Evolutionary conservation across 2,888 invertebrate species (phyloP).

Genomic region (Epinotia demarniana): DNA sequence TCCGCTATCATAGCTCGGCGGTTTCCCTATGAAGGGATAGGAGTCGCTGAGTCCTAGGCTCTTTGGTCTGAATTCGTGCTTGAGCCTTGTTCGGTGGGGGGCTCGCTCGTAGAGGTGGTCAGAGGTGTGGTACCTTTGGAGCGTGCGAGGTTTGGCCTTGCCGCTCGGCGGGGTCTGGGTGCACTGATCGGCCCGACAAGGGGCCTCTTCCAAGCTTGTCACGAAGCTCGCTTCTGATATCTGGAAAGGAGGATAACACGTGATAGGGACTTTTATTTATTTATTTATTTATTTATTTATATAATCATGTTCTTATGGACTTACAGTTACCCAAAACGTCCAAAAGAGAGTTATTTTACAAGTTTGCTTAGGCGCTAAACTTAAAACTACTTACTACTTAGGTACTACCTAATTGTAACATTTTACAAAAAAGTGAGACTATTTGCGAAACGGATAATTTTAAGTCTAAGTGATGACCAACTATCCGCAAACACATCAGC

Average conservation of each 20-base stretch:
- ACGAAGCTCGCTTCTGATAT: slow-evolving; percentile 81
- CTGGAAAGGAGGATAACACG: slow-evolving; percentile 55
- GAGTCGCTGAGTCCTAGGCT: slow-evolving; percentile 74
- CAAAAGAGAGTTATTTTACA: no score
- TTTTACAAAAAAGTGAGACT: no score
- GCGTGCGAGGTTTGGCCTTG: slow-evolving; percentile 75
- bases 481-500: no score
- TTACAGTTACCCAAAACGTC: no score
- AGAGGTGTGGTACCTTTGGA: slow-evolving; percentile 83
- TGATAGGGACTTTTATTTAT: no score
- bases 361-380: no score
- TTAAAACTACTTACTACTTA: no score
- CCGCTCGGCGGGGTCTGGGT: slow-evolving; percentile 80
- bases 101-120: slow-evolving; percentile 77
- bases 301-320: no score
- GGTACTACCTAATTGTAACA: no score
- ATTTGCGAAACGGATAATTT: no score
- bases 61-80: slow-evolving; percentile 67
- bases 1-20: slow-evolving; percentile 73
- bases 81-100: slow-evolving; percentile 60
- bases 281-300: no score
- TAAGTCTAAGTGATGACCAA: no score
- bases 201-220: slow-evolving; percentile 75
- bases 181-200: slow-evolving; percentile 73
- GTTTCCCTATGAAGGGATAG: slow-evolving; percentile 72